Base-by-base conservation (phyloP, 2,113 vertebrate species). In the Phalacrocorax aristotelis region DNA sequence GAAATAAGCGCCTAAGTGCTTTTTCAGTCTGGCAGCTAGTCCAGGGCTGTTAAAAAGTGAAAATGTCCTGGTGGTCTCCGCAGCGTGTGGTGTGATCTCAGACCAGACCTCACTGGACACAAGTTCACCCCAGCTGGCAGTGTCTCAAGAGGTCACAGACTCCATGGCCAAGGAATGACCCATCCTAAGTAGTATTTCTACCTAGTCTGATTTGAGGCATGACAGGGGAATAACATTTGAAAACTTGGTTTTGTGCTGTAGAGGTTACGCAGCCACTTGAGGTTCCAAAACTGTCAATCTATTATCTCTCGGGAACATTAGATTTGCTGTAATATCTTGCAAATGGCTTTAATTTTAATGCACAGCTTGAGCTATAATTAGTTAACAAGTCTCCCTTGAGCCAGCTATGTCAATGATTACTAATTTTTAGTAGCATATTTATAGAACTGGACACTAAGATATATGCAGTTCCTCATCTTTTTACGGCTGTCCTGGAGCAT, bases 381-480 rank as follows among this genome's bases (percentile, higher is more conserved):
- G 81, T 91, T 92, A 89, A 89, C 46, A 88, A 87, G 70, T 72
- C 30, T 96, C 80, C 92, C 74, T 76, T 85, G 77, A 93, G 74
- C 83, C 88, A 83, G 72, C 58, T 95, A 84, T 92, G 76, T 74
- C 69, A 89, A 55, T 76, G 74, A 72, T 82, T 93, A 69, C 90
- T 91, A 86, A 93, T 83, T 87, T 95, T 94, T 82, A 91, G 79
- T 36, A 94, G 46, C 13, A 10, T 95, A 96, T 97, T 96, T 93
- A 89, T 96, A 90, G 95, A 96, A 82, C 52, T 91, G 96, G 95
- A 81, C 80, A 92, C 90, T 93, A 91, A 95, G 94, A 97, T 94
- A 19, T 65, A 87, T 87, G 83, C 62, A 89, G 76, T 58, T 91
- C 44, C 48, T 89, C 72, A 84, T 89, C 29, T 65, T 94, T 93